These are phyloP conservation scores for Alosa alosa DNA, from an alignment of 2,113 vertebrate species.

Conservation along the genomic window DNA sequence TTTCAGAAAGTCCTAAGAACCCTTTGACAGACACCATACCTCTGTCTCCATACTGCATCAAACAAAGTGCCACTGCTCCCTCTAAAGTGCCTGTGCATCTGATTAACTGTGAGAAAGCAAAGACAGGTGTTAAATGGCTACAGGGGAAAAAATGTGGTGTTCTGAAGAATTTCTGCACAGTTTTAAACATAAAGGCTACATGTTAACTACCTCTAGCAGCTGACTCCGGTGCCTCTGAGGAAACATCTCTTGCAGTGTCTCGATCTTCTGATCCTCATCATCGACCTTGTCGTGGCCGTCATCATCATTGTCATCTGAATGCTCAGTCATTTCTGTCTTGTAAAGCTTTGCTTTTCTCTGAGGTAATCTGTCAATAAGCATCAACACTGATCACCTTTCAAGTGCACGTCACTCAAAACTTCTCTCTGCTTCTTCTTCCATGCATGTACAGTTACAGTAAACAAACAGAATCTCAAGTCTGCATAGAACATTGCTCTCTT, in stretches of 20 bases:
- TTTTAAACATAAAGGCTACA: not conserved
- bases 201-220: constrained; percentile 73
- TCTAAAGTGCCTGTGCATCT: constrained; percentile 78
- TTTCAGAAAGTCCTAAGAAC: not conserved
- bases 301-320: not conserved
- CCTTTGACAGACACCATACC: constrained; percentile 55
- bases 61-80: constrained; percentile 77
- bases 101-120: constrained; percentile 71
- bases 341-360: not conserved
- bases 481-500: not conserved
- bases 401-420: not conserved
- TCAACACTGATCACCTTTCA: not conserved
- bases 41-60: constrained; percentile 72
- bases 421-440: not conserved
- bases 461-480: not conserved
- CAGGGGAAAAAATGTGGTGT: not conserved
- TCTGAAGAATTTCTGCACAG: not conserved
- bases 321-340: not conserved
- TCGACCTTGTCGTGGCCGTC: constrained; percentile 39
- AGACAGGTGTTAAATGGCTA: not conserved
- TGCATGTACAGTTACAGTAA: not conserved
- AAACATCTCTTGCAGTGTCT: constrained; percentile 77
- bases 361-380: not conserved
- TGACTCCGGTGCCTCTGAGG: constrained; percentile 75
- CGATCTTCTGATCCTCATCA: constrained; percentile 70